Percentiles rank a stretch among this genome's conserved stretches.
Evolutionary conservation across 2,888 invertebrate genomes (phyloP).

Genomic region (Litoditis marina): DNA sequence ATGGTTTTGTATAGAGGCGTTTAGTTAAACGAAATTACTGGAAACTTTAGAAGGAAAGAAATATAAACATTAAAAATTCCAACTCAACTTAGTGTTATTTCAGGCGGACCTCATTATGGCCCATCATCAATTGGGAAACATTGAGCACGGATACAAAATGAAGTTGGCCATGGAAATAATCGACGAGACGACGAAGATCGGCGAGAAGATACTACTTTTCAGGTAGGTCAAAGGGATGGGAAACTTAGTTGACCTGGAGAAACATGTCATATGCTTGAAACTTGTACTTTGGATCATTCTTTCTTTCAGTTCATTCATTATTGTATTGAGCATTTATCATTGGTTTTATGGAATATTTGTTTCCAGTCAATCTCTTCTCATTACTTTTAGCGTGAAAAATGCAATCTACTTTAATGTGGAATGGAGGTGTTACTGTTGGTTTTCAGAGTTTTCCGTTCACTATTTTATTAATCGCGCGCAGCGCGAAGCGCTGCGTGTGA

Average conservation of each 20-base stretch:
- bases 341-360: no score
- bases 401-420: no score
- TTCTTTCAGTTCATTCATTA: no score
- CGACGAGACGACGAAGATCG: slow-evolving; percentile 79
- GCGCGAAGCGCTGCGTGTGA: no score
- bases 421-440: no score
- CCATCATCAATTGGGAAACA: slow-evolving; percentile 78
- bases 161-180: slow-evolving; percentile 85
- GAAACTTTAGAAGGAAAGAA: not conserved
- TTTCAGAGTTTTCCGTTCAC: no score
- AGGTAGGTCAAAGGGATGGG: no score
- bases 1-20: not conserved
- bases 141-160: slow-evolving; percentile 92
- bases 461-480: no score
- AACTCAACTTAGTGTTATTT: no score
- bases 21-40: no score
- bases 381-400: not conserved
- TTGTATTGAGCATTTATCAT: no score
- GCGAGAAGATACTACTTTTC: slow-evolving; percentile 87
- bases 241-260: not conserved
- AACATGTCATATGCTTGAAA: not conserved
- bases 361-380: not conserved
- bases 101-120: slow-evolving; percentile 65
- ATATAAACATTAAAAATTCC: no score
- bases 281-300: not conserved